Evolutionary conservation across 2,113 vertebrate species (phyloP).

Genomic region (Rousettus leschenaultii): DNA sequence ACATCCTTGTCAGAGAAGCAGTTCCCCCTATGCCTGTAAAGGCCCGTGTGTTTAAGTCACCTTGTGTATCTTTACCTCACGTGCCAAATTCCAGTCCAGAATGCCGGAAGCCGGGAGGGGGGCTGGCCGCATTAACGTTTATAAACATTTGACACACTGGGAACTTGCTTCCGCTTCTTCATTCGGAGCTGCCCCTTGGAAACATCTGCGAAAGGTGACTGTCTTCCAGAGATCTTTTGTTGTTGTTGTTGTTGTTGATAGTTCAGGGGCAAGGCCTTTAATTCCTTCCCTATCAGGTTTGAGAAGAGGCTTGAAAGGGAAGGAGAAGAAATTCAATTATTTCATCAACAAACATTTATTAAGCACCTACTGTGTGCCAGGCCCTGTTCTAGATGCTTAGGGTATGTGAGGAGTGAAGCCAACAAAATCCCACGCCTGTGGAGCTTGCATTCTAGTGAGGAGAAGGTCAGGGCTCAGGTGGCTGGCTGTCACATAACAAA

Average conservation of each 20-base stretch:
- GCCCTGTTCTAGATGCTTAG: neutral
- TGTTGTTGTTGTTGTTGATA: too few relatives aligned
- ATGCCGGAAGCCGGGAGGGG: accelerated
- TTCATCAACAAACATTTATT: neutral
- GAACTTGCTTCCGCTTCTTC: neutral
- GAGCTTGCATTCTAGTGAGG: neutral
- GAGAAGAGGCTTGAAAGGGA: neutral
- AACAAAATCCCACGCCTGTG: neutral
- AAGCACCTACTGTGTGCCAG: neutral
- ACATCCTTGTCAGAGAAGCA: neutral
- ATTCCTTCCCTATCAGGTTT: neutral
- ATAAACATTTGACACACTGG: neutral
- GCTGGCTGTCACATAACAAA: neutral
- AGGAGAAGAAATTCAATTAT: neutral
- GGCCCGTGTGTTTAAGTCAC: neutral
- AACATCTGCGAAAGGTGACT: neutral
- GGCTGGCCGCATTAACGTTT: too few relatives aligned
- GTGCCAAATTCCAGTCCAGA: neutral
- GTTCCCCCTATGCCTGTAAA: neutral
- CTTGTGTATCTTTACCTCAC: neutral
- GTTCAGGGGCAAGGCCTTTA: neutral
- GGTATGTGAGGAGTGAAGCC: neutral
- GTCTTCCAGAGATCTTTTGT: neutral
- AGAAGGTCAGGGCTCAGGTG: neutral
- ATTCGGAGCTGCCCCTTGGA: neutral